Conservation (phyloP, 2,888 invertebrate species). For the Xestia xanthographa region DNA sequence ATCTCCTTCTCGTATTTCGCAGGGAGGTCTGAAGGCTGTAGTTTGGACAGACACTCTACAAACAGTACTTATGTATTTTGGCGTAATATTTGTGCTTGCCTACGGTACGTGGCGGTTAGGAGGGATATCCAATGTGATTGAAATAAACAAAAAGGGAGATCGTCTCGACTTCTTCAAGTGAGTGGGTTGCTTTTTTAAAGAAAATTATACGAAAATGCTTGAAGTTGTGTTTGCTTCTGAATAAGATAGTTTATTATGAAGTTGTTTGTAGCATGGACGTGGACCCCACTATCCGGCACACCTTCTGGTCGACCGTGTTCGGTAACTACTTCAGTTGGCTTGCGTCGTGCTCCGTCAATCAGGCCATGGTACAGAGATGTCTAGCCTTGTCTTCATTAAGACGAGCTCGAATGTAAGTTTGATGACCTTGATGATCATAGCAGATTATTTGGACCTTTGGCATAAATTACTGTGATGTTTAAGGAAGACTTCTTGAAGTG, state of each 20-base stretch:
- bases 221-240: neutral
- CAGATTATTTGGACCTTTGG: neutral
- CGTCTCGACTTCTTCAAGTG: conserved; percentile 94
- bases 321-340: conserved; percentile 96
- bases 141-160: conserved; percentile 91
- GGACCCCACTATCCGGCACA: conserved; percentile 94
- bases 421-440: neutral
- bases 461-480: neutral
- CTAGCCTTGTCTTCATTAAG: conserved; percentile 93
- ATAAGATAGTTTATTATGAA: conserved; percentile 5
- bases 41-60: conserved; percentile 96
- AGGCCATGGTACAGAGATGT: conserved; percentile 96
- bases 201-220: neutral
- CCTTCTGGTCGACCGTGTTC: conserved; percentile 94
- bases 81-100: conserved; percentile 92
- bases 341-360: conserved; percentile 95
- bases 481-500: neutral
- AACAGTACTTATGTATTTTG: conserved; percentile 93
- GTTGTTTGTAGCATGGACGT: conserved; percentile 91
- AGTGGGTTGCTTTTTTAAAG: conserved; percentile 54
- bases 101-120: conserved; percentile 93
- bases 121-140: conserved; percentile 91
- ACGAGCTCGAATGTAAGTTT: conserved; percentile 93
- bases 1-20: conserved; percentile 65
- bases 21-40: conserved; percentile 95